Base-by-base conservation (phyloP, 2,888 invertebrate genomes). In the Melanchra persicariae region DNA sequence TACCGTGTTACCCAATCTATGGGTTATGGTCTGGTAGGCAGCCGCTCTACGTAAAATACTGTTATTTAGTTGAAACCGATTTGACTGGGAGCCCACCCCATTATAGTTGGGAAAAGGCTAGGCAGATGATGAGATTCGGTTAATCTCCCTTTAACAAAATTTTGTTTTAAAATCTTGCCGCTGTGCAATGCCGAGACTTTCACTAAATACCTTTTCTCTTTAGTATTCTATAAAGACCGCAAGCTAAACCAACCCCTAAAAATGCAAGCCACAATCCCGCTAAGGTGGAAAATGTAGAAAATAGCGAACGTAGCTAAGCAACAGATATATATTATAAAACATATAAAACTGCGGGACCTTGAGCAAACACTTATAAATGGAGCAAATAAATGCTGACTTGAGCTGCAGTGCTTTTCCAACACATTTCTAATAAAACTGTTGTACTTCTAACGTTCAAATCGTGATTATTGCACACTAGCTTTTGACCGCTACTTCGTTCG, bases 331-430 rank as follows among this genome's bases (percentile, higher is more conserved):
- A n/a, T n/a, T n/a, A n/a, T 60, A 57, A 66, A 66, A 74, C 49
- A 82, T 64, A 72, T 70, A 78, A 80, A 69, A 74, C 69, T 47
- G 52, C 12, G 49, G 55, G 47, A 74, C 60, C 51, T 45, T 59
- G 68, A 70, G 81, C 70, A 52, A 79, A 77, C 72, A 77, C 71
- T 72, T 69, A 78, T 71, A 72, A 78, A 79, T 77, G 68, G 72
- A 65, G 68, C 63, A 71, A 81, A 77, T 70, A 81, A 68, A 64
- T 37, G 70, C 77, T 76, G 57, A 70, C 57, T 75, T 37, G 40
- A 61, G 45, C 60, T 70, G 77, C 75, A 69, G 51, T 58, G 65
- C 81, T 70, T 75, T 80, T n/a, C 66, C 61, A 49, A 70, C 61
- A 51, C 55, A 26, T 75, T 80, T 58, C 52, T 70, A 64, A 70